Base-by-base conservation (phyloP, 1,140 invertebrate genomes). In the Hycleus cichorii region DNA sequence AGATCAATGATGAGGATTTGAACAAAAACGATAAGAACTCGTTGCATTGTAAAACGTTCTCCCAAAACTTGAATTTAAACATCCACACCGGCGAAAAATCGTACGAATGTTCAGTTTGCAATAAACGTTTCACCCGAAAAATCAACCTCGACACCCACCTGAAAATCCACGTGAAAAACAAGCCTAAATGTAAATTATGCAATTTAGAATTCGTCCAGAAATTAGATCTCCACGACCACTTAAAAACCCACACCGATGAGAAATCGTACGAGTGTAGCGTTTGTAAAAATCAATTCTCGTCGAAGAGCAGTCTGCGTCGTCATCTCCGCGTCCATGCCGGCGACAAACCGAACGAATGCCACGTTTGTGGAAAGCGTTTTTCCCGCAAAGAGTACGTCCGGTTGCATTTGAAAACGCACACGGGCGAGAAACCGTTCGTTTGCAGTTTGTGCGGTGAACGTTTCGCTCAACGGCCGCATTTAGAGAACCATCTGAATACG, bases 51-150 rank as follows among this genome's bases (percentile, higher is more conserved):
- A 32, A 32, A 32, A 4, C 4, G 2, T 32, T 32, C 32, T 32
- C 32, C 4, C 32, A 3, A 1, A 32, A 32, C 32, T 1, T 3
- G 4, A 4, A 32, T 32, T 7, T 32, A 0, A 81, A 85, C 0
- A 18, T 53, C 4, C 50, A 53, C 42, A 53, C 50, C 8, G 46
- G 46, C 5, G 86, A 87, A 59, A 79, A 82, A 48, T 87, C 89
- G 0, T 88, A 84, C 66, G 76, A 80, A 54, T 93, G 91, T 69
- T 79, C 81, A 39, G 76, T 85, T 0, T 93, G 90, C 68, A 78
- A 79, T 0, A 83, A 83, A 55, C 76, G 80, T 1, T 92, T 91
- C 66, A 84, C 81, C 2, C 77, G 86, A 2, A 76, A 80, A n/a
- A 80, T 32, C 32, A 32, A 32, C 32, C 32, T 32, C 4, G 7